phyloP scores from a whole-genome alignment of 2,888 invertebrate genomes.

The Diadegma fenestrale region DNA sequence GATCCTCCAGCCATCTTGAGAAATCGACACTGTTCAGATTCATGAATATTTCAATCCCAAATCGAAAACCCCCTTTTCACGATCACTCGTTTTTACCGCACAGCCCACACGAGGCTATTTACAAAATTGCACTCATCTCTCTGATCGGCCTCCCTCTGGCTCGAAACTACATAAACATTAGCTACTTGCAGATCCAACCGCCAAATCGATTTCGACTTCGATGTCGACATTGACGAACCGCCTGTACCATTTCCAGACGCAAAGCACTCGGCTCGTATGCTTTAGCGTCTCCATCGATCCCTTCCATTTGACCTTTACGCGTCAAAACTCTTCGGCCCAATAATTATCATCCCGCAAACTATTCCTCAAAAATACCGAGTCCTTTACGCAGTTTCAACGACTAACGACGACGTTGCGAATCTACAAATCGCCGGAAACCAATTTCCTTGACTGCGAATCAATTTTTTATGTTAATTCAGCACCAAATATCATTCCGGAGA shows the following conservation, averaged over 20 bases:
- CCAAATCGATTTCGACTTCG: constrained; percentile 41
- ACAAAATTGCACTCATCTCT: constrained; percentile 57
- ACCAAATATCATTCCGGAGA: too few relatives aligned
- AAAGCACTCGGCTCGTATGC: too few relatives aligned
- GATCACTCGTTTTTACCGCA: constrained; percentile 36
- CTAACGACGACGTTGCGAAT: too few relatives aligned
- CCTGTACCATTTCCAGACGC: neutral
- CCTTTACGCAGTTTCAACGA: too few relatives aligned
- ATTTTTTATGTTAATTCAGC: too few relatives aligned
- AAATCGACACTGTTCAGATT: constrained; percentile 66
- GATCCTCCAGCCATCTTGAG: constrained; percentile 62
- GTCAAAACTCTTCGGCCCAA: too few relatives aligned
- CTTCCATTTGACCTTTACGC: too few relatives aligned
- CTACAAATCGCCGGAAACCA: too few relatives aligned
- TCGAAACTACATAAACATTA: neutral
- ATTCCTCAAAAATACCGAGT: too few relatives aligned
- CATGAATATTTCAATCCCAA: constrained; percentile 67
- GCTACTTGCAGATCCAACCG: constrained; percentile 7
- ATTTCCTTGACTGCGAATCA: too few relatives aligned
- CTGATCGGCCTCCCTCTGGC: neutral
- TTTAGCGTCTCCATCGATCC: too few relatives aligned
- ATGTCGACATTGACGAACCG: constrained; percentile 53
- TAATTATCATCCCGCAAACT: too few relatives aligned
- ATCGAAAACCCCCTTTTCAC: constrained; percentile 30
- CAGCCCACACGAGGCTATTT: constrained; percentile 56